phyloP scores from a whole-genome alignment of 2,888 invertebrate species.

The Sesia apiformis region DNA sequence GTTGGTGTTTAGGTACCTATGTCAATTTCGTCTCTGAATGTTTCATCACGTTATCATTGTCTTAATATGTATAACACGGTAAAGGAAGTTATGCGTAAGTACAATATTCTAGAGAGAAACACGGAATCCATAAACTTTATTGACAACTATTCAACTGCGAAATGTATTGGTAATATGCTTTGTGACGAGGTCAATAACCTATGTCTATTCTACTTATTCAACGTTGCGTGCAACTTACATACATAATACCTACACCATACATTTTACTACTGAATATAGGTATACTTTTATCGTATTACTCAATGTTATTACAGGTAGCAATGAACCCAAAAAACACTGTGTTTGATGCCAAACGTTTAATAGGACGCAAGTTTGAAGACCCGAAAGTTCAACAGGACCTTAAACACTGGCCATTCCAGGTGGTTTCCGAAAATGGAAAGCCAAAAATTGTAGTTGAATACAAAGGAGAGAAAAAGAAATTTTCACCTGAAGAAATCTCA shows the following conservation, averaged over 20 bases:
- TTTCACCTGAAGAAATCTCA: conserved; percentile 88
- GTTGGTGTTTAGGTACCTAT: neutral
- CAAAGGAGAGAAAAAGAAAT: conserved; percentile 82
- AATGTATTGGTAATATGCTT: conserved; percentile 36
- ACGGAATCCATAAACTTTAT: neutral
- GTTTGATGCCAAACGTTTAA: conserved; percentile 88
- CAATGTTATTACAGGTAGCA: conserved; percentile 70
- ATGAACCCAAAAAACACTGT: conserved; percentile 88
- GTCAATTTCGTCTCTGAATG: neutral
- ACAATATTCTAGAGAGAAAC: too few relatives aligned
- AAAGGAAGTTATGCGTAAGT: too few relatives aligned
- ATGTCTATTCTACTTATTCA: too few relatives aligned
- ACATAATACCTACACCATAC: neutral
- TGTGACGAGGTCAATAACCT: neutral
- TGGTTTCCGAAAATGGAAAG: conserved; percentile 79
- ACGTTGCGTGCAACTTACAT: too few relatives aligned
- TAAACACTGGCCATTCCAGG: conserved; percentile 89
- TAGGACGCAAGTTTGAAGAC: conserved; percentile 88
- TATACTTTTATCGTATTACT: conserved; percentile 3
- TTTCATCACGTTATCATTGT: too few relatives aligned
- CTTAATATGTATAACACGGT: too few relatives aligned
- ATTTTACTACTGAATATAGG: neutral
- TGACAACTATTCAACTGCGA: conserved; percentile 3
- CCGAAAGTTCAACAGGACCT: conserved; percentile 85
- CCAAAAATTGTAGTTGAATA: conserved; percentile 84